A percentile compares a stretch with the other conserved stretches of the same genome.
Evolutionary conservation across 2,113 vertebrate genomes (phyloP).

Genomic region (Columba livia): DNA sequence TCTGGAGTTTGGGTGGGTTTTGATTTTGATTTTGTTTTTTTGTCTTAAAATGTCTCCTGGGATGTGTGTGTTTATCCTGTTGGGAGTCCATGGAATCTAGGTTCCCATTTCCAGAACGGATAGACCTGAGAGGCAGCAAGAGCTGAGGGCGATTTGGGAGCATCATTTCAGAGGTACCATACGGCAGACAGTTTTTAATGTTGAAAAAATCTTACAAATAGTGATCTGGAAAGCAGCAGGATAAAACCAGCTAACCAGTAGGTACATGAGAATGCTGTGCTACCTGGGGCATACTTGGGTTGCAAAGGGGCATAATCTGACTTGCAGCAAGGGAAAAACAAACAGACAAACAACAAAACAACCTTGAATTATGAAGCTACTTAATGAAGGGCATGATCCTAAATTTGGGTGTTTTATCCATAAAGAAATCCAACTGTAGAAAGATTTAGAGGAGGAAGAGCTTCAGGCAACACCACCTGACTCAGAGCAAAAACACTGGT

Average conservation of each 20-base stretch:
- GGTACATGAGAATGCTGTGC: not conserved
- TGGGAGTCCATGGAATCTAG: not conserved
- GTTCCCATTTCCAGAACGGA: not conserved
- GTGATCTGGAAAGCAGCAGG: not conserved
- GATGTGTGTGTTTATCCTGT: not conserved
- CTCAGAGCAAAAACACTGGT: not conserved
- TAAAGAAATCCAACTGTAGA: not conserved
- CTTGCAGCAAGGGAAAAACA: not conserved
- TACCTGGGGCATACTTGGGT: rapidly evolving
- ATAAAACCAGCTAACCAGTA: not conserved
- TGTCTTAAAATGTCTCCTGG: not conserved
- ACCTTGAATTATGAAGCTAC: not conserved
- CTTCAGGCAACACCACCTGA: not conserved
- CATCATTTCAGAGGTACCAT: not conserved
- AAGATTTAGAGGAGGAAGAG: not conserved
- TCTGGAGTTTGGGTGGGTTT: not conserved
- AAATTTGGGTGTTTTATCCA: not conserved
- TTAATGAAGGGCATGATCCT: not conserved
- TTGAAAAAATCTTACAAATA: not conserved
- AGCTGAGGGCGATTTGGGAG: not conserved
- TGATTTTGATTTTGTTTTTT: not conserved
- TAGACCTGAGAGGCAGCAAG: not conserved
- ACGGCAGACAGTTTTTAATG: not conserved
- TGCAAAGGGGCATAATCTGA: not conserved
- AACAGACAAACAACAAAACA: not conserved